Conservation (phyloP, 2,113 vertebrate species). For the Piliocolobus tephrosceles region DNA sequence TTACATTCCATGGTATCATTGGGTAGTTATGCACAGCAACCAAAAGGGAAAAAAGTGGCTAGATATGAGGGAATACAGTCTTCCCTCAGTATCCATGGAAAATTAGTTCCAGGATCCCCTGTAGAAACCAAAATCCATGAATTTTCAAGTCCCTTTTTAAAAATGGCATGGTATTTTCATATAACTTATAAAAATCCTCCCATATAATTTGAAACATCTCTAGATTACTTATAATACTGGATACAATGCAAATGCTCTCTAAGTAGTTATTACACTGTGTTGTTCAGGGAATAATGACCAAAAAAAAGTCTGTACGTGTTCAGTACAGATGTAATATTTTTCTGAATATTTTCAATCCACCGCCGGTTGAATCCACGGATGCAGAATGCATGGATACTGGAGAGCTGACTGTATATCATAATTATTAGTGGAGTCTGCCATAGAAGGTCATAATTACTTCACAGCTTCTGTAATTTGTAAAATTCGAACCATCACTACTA, state of each 20-base stretch:
- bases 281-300: background rate
- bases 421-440: background rate
- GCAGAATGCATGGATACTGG: background rate
- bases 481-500: background rate
- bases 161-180: background rate
- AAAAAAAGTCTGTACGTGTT: background rate
- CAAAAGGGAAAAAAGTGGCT: background rate
- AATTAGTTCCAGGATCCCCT: background rate
- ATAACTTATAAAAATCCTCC: background rate
- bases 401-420: background rate
- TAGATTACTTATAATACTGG: background rate
- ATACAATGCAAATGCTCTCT: background rate
- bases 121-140: background rate
- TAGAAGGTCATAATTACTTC: background rate
- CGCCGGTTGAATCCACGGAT: background rate
- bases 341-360: background rate
- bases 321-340: background rate
- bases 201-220: background rate
- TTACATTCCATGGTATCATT: background rate
- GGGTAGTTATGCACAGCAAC: background rate
- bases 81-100: background rate
- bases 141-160: background rate
- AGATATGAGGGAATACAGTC: background rate
- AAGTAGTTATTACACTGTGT: background rate
- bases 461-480: background rate